A percentile compares a stretch with the other conserved stretches of the same genome.
Conservation (phyloP, 2,797 vertebrate species). For the Onychomys torridus region DNA sequence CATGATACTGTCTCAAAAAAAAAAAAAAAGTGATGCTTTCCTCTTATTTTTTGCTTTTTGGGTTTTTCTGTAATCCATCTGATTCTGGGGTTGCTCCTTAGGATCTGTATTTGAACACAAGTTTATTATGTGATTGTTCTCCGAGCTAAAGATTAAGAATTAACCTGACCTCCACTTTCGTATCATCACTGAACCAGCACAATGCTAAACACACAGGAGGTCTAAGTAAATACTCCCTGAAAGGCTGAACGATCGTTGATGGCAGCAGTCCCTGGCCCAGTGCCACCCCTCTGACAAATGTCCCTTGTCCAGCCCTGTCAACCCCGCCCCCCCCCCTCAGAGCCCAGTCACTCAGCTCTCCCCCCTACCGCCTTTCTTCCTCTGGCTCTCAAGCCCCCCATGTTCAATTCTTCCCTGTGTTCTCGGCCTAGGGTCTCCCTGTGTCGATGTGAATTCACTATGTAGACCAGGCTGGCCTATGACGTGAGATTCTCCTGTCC, state of each 20-base stretch:
- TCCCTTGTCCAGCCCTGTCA: no score
- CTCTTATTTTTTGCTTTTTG: background rate
- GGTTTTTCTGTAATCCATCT: background rate
- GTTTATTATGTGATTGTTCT: background rate
- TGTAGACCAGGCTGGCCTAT: background rate
- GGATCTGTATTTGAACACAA: background rate
- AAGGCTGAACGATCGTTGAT: background rate
- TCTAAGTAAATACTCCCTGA: background rate
- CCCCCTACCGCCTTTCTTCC: background rate
- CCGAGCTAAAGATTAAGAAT: background rate
- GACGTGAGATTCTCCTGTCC: background rate
- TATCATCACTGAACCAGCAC: background rate
- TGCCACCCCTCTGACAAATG: fast-evolving
- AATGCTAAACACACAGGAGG: background rate
- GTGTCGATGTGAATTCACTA: background rate
- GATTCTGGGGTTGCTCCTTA: background rate
- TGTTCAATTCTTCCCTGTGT: background rate
- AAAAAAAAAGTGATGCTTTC: background rate
- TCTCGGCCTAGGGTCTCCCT: background rate
- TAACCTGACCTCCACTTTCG: background rate
- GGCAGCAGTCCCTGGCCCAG: background rate
- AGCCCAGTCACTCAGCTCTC: background rate
- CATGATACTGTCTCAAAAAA: background rate
- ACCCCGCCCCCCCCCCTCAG: background rate
- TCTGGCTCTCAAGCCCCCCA: background rate